These are phyloP conservation scores for Megalurothrips usitatus DNA, from an alignment of 2,888 invertebrate species.

Conservation along the genomic window DNA sequence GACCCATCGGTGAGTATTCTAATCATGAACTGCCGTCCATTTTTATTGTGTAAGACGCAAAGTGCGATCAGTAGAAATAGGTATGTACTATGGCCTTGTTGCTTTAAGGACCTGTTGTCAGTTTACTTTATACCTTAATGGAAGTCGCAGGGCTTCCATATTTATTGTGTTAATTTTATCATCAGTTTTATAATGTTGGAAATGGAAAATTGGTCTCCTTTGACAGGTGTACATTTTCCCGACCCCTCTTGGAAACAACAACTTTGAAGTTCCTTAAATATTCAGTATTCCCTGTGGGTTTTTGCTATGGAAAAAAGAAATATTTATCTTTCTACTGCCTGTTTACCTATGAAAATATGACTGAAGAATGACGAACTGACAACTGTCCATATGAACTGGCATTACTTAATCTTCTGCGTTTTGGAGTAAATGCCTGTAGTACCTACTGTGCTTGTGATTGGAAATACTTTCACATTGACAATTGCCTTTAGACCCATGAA, in stretches of 20 bases:
- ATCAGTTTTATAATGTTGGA: background rate
- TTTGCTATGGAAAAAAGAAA: background rate
- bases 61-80: background rate
- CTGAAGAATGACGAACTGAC: too few relatives aligned
- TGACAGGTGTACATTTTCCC: too few relatives aligned
- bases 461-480: background rate
- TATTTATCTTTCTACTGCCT: too few relatives aligned
- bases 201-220: background rate
- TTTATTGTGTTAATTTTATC: background rate
- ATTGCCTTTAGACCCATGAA: background rate
- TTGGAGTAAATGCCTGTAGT: background rate
- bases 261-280: background rate
- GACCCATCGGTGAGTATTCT: background rate
- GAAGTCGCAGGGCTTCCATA: background rate
- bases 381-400: background rate
- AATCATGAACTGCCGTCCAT: slow-evolving; percentile 22
- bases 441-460: background rate
- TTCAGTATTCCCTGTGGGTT: slow-evolving; percentile 6
- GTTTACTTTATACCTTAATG: background rate
- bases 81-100: background rate
- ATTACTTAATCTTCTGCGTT: background rate
- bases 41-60: background rate
- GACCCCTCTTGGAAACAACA: too few relatives aligned
- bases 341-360: too few relatives aligned
- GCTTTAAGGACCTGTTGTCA: background rate